Conservation (phyloP, 2,113 vertebrate species). For the Phaetusa simplex region DNA sequence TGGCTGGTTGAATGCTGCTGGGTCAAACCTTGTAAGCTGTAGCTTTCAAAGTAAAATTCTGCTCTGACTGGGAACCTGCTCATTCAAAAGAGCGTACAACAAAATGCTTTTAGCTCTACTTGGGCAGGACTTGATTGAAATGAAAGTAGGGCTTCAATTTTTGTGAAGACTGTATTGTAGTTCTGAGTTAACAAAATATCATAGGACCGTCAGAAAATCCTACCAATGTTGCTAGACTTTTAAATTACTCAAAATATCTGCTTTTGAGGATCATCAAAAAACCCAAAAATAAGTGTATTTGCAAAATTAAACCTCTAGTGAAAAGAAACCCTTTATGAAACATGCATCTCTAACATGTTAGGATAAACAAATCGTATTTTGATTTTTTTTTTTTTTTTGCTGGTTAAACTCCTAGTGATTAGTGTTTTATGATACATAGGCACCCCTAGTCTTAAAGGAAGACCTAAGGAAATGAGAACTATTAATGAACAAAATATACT, state of each 20-base stretch:
- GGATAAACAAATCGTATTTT: neutral
- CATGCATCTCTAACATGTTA: neutral
- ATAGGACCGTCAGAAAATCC: neutral
- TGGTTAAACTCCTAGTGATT: neutral
- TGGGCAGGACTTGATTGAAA: neutral
- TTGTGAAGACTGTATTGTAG: neutral
- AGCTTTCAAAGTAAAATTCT: neutral
- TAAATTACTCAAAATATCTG: neutral
- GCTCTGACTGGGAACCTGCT: neutral
- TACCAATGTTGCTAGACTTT: neutral
- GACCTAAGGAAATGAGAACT: neutral
- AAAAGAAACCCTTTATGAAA: neutral
- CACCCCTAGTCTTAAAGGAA: neutral
- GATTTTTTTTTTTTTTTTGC: neutral
- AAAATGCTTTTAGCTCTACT: neutral
- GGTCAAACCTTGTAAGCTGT: neutral
- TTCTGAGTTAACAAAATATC: neutral
- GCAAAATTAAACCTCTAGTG: neutral
- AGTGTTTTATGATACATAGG: neutral
- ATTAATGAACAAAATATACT: neutral
- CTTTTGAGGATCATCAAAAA: neutral
- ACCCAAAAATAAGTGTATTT: neutral
- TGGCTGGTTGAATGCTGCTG: neutral
- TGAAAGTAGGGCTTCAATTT: neutral
- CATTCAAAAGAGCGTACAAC: fast-evolving